Base-by-base conservation (phyloP, 1,140 invertebrate genomes). In the Prorops nasuta region DNA sequence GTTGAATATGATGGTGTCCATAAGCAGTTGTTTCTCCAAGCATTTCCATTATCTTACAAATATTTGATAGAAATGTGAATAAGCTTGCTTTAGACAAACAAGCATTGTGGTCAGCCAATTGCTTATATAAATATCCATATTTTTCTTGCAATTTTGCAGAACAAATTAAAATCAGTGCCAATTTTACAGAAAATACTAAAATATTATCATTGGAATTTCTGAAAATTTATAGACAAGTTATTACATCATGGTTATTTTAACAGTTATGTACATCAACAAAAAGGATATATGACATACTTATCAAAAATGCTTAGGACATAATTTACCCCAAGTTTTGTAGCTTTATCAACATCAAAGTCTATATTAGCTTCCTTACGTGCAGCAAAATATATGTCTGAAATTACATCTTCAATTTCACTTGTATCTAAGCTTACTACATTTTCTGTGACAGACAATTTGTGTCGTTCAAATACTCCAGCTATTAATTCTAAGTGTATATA, bases 101-200 rank as follows among this genome's bases (percentile, higher is more conserved):
- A 9, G 80, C 79, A 63, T 82, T 82, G 35, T 81, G 79, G 66
- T 84, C 80, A 42, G 81, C 77, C 32, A 85, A 56, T 54, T 83
- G 79, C 48, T 79, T 71, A 66, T 82, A 84, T 28, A 84, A 76
- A 58, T 81, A 84, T 35, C 76, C 77, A 56, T 84, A 84, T 58
- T 85, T 85, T 14, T 83, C 79, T 62, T 79, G 76, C 16, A 85
- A 61, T 54, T 72, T 74, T 20, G 77, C 78, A 57, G 64, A 74
- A 54, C 80, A 79, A 34, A 84, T 61, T 19, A 82, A 63, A 22
- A 76, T 72, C 39, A 86, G 60, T 36, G 75, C 74, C 36, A 83
- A 71, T 73, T 84, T 84, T 2, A 81, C 69, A 43, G 77, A 77
- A 34, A 81, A 64, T 2, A 83, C 76, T 47, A 72, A 70, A 38